Percentiles rank a stretch among this genome's conserved stretches.
Evolutionary conservation across 2,113 vertebrate species (phyloP).

Genomic region (Nothocercus julius): DNA sequence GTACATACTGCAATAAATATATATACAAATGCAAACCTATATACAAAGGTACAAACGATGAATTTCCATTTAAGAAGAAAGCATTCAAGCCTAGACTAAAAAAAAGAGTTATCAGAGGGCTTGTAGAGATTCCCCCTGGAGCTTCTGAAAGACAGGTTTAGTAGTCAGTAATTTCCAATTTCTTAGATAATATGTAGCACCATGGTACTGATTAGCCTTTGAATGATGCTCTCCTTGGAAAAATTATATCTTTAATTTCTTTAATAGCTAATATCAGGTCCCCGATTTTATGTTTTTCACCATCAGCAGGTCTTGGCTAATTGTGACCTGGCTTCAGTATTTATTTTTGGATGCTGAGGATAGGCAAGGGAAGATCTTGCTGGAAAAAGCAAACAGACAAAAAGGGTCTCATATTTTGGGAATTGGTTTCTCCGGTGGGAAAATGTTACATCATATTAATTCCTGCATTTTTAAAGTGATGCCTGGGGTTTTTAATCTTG

Average conservation of each 20-base stretch:
- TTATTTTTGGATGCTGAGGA: conserved; percentile 7
- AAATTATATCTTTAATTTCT: conserved; percentile 75
- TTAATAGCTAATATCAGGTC: conserved; percentile 58
- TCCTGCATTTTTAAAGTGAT: conserved; percentile 53
- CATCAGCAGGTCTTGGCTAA: conserved; percentile 54
- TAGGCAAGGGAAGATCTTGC: neutral
- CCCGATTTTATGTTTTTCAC: conserved; percentile 59
- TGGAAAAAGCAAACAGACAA: neutral
- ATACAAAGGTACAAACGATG: neutral
- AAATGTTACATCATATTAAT: conserved; percentile 59
- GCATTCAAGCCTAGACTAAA: conserved; percentile 50
- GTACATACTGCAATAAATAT: neutral
- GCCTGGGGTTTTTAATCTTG: conserved; percentile 67
- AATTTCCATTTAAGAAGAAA: conserved; percentile 66
- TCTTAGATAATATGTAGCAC: conserved; percentile 75
- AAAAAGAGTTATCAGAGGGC: conserved; percentile 71
- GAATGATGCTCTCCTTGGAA: conserved; percentile 70
- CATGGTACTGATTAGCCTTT: conserved; percentile 72
- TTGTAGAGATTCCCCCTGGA: conserved; percentile 76
- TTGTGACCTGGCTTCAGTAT: neutral
- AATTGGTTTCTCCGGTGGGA: conserved; percentile 7
- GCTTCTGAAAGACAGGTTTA: conserved; percentile 64
- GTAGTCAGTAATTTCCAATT: conserved; percentile 76
- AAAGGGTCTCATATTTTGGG: neutral
- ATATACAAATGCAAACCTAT: neutral